Percentiles rank a stretch among this genome's conserved stretches.
These are phyloP conservation scores for Sylvia borin DNA, from an alignment of 2,797 vertebrate genomes.

Conservation along the genomic window DNA sequence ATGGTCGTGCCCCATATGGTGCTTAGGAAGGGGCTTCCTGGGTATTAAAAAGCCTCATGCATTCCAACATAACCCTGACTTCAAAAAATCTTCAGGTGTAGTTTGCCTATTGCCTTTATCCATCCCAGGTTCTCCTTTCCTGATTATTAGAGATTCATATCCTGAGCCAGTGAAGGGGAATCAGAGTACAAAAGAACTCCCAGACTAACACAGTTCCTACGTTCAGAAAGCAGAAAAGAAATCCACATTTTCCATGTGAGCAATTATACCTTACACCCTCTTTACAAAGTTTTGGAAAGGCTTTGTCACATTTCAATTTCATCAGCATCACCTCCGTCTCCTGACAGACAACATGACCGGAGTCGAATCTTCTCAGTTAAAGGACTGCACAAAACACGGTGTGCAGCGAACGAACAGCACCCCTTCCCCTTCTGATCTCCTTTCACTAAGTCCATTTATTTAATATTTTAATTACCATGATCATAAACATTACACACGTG, in stretches of 20 bases:
- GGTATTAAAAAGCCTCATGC: neutral
- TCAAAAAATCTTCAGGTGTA: neutral
- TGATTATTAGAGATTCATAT: neutral
- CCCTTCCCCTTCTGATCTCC: neutral
- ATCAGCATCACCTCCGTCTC: neutral
- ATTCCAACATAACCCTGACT: neutral
- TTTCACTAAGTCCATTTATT: neutral
- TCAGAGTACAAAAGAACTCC: neutral
- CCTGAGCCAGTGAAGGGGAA: neutral
- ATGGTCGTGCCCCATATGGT: rapidly evolving
- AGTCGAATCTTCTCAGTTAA: neutral
- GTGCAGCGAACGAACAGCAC: neutral
- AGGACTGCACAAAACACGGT: rapidly evolving
- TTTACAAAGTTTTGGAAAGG: neutral
- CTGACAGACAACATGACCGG: no score
- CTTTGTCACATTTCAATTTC: neutral
- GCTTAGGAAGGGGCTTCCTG: neutral
- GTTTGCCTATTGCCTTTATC: neutral
- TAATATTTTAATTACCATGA: neutral
- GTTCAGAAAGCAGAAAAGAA: neutral
- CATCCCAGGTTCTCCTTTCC: neutral
- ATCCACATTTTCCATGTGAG: neutral
- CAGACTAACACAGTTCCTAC: neutral
- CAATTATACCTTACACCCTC: neutral
- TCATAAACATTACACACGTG: neutral